These are phyloP conservation scores for fruit fly (Drosophila melanogaster) DNA, from an alignment of 1,140 invertebrate genomes.

Conservation along the genomic window Release_6_plus_ISO1_MT NT_033777.3:21123501-21124000, in stretches of 20 bases:
- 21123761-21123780: neutral
- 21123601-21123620: too few relatives aligned
- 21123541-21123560: neutral
- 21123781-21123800: neutral
- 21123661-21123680: too few relatives aligned
- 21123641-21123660: too few relatives aligned
- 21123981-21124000: neutral
- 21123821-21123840: conserved; percentile 12
- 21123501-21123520: too few relatives aligned
- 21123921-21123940: neutral
- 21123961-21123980: neutral
- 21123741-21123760: neutral
- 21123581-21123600: too few relatives aligned
- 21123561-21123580: too few relatives aligned
- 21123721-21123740: neutral
- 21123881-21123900: neutral
- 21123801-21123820: conserved; percentile 1
- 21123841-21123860: conserved; percentile 11
- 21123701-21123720: too few relatives aligned
- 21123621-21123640: too few relatives aligned
- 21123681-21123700: too few relatives aligned
- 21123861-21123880: conserved; percentile 20
- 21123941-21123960: neutral
- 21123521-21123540: neutral
- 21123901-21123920: conserved; percentile 3